These are phyloP conservation scores for Struthio camelus DNA, from an alignment of 2,113 vertebrate species.

Conservation along the genomic window DNA sequence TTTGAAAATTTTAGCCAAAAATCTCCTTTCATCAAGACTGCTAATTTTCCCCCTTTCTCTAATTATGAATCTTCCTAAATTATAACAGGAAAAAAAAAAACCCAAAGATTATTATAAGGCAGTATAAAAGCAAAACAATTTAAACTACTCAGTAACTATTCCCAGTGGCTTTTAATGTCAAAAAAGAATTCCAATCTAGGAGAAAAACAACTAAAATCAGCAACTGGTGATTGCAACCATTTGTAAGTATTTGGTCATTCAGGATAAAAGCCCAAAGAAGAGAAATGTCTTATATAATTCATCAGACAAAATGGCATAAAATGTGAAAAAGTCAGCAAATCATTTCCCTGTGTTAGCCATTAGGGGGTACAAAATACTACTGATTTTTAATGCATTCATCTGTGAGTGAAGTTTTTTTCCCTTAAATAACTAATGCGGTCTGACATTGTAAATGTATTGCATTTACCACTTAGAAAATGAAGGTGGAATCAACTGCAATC, in stretches of 20 bases:
- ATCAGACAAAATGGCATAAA: neutral
- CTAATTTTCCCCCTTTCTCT: neutral
- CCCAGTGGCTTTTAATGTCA: neutral
- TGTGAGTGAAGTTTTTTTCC: neutral
- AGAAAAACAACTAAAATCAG: conserved; percentile 34
- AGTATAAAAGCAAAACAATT: neutral
- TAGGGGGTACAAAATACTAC: neutral
- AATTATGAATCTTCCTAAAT: neutral
- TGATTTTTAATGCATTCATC: conserved; percentile 47
- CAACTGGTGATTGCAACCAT: conserved; percentile 30
- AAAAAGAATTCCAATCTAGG: neutral
- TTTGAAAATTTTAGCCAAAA: neutral
- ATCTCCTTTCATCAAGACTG: neutral
- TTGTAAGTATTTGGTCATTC: conserved; percentile 4
- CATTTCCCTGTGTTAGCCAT: neutral
- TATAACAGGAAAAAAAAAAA: neutral
- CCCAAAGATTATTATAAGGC: neutral
- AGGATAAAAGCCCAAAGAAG: neutral
- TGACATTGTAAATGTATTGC: neutral
- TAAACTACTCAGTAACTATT: conserved; percentile 5
- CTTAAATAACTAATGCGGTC: neutral
- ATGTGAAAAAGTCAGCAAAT: conserved; percentile 16
- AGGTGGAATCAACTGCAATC: conserved; percentile 12
- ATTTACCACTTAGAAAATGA: neutral
- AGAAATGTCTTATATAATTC: conserved; percentile 11